Evolutionary conservation across 2,888 invertebrate species (phyloP).

Genomic region (Cepaea hortensis): DNA sequence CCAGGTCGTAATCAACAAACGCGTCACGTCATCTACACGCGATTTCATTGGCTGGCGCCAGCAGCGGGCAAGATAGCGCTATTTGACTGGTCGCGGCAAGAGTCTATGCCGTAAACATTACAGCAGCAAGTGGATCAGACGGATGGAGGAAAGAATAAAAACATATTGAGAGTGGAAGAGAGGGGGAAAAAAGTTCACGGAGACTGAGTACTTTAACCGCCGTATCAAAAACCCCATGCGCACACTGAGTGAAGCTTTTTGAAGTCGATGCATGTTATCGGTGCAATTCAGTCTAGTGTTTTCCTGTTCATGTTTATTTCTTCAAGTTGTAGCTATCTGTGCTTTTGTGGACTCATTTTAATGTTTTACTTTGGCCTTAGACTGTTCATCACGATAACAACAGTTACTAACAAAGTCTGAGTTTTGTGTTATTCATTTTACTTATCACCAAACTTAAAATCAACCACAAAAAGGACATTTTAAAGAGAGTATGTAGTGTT

Average conservation of each 20-base stretch:
- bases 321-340: no score
- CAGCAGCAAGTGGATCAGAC: neutral
- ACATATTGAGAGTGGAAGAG: neutral
- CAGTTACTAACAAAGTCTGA: no score
- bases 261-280: no score
- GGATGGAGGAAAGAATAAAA: neutral
- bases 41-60: neutral
- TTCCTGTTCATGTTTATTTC: no score
- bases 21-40: conserved; percentile 5
- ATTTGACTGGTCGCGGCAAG: conserved; percentile 11
- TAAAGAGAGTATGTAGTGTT: no score
- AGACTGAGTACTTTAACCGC: neutral
- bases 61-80: neutral
- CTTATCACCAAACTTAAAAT: no score
- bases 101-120: conserved; percentile 30
- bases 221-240: neutral
- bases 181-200: neutral
- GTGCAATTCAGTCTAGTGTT: no score
- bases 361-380: no score
- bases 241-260: neutral
- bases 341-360: no score
- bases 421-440: no score
- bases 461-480: no score
- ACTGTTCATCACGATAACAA: no score
- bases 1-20: neutral